phyloP scores from a whole-genome alignment of 2,888 invertebrate genomes.

The Frankliniella intonsa region DNA sequence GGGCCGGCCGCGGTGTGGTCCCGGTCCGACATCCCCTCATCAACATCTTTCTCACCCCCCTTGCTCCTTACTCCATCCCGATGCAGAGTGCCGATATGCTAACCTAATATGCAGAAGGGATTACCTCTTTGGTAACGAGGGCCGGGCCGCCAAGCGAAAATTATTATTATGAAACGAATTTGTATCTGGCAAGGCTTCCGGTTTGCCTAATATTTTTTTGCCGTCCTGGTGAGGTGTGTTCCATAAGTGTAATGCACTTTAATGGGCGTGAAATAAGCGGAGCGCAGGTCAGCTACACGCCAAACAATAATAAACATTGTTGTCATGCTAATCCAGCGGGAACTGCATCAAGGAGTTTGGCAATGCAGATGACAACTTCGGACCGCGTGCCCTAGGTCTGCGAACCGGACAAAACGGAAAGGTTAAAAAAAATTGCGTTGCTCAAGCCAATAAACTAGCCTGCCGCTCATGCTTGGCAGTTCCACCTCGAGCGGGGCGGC shows the following conservation, averaged over 20 bases:
- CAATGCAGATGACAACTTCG: no score
- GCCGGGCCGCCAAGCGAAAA: no score
- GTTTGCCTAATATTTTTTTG: not conserved
- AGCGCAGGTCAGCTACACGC: no score
- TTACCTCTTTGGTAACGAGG: not conserved
- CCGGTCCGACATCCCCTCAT: no score
- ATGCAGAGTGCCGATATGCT: not conserved
- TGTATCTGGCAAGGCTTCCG: not conserved
- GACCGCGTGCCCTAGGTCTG: not conserved
- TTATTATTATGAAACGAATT: not conserved
- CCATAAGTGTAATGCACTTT: constrained; percentile 9
- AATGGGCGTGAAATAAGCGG: constrained; percentile 2
- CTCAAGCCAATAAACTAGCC: no score
- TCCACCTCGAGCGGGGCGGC: not conserved
- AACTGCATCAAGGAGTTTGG: no score
- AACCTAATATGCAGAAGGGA: not conserved
- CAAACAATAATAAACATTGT: no score
- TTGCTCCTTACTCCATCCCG: not conserved
- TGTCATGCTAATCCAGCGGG: no score
- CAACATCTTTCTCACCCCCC: not conserved
- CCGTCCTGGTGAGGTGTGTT: not conserved
- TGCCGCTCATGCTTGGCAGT: no score
- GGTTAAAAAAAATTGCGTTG: no score
- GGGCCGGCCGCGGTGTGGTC: not conserved
- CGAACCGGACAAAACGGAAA: not conserved